Base-by-base conservation (phyloP, 1,140 invertebrate genomes). In the Drosophila kanapiae region DNA sequence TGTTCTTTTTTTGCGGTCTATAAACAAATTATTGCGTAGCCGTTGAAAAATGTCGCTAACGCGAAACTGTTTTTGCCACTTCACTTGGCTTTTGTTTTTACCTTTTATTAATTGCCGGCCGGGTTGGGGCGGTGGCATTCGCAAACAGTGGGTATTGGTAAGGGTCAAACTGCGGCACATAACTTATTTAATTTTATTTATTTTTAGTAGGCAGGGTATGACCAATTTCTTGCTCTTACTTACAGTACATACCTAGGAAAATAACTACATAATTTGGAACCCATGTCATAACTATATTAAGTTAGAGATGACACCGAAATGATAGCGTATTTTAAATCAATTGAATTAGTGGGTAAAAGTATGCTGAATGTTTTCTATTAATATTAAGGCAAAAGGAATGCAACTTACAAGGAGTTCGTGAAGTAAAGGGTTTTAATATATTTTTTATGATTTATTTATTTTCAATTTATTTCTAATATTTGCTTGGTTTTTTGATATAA, bases 11-110 rank as follows among this genome's bases (percentile, higher is more conserved):
- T 70, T 64, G 10, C 13, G 16, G 31, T 48, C 75, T 72, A 80
- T 80, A 87, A 75, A 56, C 67, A 88, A 87, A 87, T 80, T 75
- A 80, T 87, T 83, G 80, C 84, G 84, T 88, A 78, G 65, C 61
- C 54, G 64, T 53, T 67, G 45, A 80, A 80, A 78, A 80, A 87
- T 87, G 84, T 87, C 56, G 72, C 58, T 63, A 59, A 68, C 61
- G 43, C 45, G 37, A 56, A 77, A 68, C 58, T 40, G 45, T 65
- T 80, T 60, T 62, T 60, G 18, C 57, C 75, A 62, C 53, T 61
- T 69, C 37, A 43, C 47, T 80, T 65, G 54, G 51, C 31, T 23
- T 71, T 72, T 59, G 53, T 59, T 72, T 49, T 58, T 38, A 13
- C 62, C 40, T 42, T 72, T 59, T 71, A 58, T 72, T 72, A 60